These are phyloP conservation scores for Sigmodon hispidus DNA, from an alignment of 2,113 vertebrate species.

Conservation along the genomic window DNA sequence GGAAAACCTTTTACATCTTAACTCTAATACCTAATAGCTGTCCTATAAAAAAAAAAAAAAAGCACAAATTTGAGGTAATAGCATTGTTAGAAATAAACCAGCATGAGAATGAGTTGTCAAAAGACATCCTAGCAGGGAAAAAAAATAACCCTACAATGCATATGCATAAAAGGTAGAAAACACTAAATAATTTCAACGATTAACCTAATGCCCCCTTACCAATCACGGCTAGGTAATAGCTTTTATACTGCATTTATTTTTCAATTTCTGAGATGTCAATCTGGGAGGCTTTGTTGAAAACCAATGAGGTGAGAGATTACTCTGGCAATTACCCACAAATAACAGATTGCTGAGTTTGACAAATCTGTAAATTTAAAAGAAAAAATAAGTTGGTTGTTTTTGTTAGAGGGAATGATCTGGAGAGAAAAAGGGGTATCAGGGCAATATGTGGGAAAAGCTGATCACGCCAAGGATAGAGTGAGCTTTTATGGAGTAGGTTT, in stretches of 20 bases:
- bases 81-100: neutral
- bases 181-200: conserved; percentile 26
- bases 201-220: neutral
- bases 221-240: conserved; percentile 65
- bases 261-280: conserved; percentile 77
- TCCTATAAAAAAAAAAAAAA: conserved; percentile 4
- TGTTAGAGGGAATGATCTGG: conserved; percentile 28
- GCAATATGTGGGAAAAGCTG: neutral
- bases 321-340: conserved; percentile 69
- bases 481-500: neutral
- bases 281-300: conserved; percentile 73
- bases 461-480: neutral
- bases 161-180: neutral
- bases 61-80: neutral
- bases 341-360: conserved; percentile 69
- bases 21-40: neutral
- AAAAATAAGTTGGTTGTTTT: neutral
- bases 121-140: neutral
- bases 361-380: conserved; percentile 51
- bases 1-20: neutral
- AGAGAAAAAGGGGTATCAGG: neutral
- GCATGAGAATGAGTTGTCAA: neutral
- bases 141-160: conserved; percentile 7
- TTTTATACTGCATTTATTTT: conserved; percentile 77
- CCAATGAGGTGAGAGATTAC: conserved; percentile 72